Conservation (phyloP, 2,888 invertebrate genomes). For the Lycophotia porphyrea region DNA sequence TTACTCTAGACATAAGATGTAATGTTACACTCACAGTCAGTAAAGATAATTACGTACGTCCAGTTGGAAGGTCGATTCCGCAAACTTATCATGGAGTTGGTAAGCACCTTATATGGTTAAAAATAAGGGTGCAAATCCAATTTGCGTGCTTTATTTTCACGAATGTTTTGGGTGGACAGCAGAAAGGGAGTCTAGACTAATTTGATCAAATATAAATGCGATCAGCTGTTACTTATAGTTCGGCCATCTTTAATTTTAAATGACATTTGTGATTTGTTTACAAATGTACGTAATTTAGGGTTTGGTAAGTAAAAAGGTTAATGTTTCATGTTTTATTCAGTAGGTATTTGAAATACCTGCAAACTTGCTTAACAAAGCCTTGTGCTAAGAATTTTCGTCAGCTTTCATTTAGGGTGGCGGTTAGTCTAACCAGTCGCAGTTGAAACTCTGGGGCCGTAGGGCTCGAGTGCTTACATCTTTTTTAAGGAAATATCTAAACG, state of each 20-base stretch:
- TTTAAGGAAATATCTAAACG: background rate
- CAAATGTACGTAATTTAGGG: background rate
- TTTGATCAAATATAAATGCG: constrained; percentile 48
- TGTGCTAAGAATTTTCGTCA: background rate
- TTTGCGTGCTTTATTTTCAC: background rate
- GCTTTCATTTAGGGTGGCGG: background rate
- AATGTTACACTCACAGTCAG: constrained; percentile 11
- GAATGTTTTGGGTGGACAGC: constrained; percentile 10
- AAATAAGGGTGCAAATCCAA: background rate
- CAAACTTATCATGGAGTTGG: constrained; percentile 22
- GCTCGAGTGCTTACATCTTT: background rate
- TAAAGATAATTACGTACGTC: constrained; percentile 26
- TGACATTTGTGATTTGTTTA: constrained; percentile 32
- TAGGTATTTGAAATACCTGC: background rate
- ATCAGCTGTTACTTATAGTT: constrained; percentile 50
- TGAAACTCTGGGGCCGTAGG: background rate
- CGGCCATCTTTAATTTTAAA: constrained; percentile 41
- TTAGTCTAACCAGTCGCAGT: background rate
- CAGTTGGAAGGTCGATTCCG: constrained; percentile 28
- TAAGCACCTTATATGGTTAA: accelerated
- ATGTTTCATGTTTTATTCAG: constrained; percentile 6
- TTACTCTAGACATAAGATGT: background rate
- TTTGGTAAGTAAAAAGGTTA: background rate
- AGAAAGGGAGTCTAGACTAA: constrained; percentile 52
- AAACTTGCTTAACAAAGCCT: no score